These are phyloP conservation scores for Pogonocherus hispidulus DNA, from an alignment of 2,888 invertebrate genomes.

Conservation along the genomic window DNA sequence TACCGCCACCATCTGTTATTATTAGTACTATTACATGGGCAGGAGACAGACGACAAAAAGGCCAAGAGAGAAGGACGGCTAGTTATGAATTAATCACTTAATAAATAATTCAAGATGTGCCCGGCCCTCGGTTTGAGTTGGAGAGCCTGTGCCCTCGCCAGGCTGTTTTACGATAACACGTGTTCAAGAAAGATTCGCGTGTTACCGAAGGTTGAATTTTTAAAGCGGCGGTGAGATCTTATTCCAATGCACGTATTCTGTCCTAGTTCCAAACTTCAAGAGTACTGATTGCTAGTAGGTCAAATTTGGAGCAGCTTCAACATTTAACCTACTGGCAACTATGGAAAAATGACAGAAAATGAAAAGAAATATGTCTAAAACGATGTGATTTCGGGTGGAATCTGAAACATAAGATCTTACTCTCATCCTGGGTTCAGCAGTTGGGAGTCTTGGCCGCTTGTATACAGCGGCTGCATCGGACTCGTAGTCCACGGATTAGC, in stretches of 20 bases:
- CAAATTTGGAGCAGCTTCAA: no score
- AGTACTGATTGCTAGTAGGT: no score
- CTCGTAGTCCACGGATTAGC: no score
- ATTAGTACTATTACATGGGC: background rate
- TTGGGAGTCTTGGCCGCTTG: no score
- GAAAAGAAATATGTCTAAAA: no score
- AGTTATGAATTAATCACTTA: slow-evolving; percentile 57
- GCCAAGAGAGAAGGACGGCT: slow-evolving; percentile 40
- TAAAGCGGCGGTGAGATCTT: slow-evolving; percentile 56
- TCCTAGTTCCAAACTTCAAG: no score
- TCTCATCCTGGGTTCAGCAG: no score
- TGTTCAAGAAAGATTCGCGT: slow-evolving; percentile 43
- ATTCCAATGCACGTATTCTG: slow-evolving; percentile 55
- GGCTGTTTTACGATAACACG: slow-evolving; percentile 54
- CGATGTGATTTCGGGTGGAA: no score
- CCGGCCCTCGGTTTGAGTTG: slow-evolving; percentile 38
- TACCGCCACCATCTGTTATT: slow-evolving; percentile 22
- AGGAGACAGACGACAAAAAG: slow-evolving; percentile 12
- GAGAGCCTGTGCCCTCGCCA: slow-evolving; percentile 44
- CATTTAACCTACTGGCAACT: no score
- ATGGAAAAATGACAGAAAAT: no score
- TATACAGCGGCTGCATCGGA: no score
- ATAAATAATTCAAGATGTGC: slow-evolving; percentile 59
- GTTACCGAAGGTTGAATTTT: slow-evolving; percentile 53
- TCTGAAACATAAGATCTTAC: no score